A percentile compares a stretch with the other conserved stretches of the same genome.
Evolutionary conservation across 2,113 vertebrate species (phyloP).

Genomic region (Empidonax alnorum): DNA sequence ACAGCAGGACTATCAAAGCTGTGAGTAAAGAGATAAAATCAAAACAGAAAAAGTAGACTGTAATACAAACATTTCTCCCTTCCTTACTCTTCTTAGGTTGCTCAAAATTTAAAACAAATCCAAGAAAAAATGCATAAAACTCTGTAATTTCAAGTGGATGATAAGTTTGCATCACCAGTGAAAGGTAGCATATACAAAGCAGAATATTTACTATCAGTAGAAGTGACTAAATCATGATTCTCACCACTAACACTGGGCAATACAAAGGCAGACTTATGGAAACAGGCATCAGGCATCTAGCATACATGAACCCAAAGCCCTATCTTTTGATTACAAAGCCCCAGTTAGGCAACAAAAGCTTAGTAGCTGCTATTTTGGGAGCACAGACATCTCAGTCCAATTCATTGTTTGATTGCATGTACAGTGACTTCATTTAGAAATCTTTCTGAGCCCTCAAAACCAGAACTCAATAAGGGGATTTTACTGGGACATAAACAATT

Average conservation of each 20-base stretch:
- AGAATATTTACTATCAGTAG: not conserved
- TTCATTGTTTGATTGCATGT: not conserved
- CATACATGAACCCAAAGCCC: not conserved
- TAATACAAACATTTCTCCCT: not conserved
- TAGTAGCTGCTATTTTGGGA: not conserved
- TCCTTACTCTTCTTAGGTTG: not conserved
- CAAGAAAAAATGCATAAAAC: not conserved
- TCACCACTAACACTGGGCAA: not conserved
- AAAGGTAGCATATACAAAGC: accelerated
- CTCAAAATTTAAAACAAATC: not conserved
- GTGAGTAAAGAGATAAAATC: not conserved
- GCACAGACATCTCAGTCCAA: not conserved
- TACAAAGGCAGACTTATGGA: not conserved
- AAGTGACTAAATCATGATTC: not conserved
- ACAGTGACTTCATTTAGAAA: constrained; percentile 30
- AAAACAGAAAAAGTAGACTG: not conserved
- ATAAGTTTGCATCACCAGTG: not conserved
- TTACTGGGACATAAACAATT: not conserved
- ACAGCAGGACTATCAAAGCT: not conserved
- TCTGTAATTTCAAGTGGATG: not conserved
- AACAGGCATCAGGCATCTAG: not conserved
- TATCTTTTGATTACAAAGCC: not conserved
- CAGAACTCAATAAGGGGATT: constrained; percentile 4
- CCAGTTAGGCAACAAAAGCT: not conserved
- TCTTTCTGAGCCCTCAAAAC: constrained; percentile 15